Percentiles rank a stretch among this genome's conserved stretches.
Evolutionary conservation across 2,888 invertebrate genomes (phyloP).

Genomic region (Phaedon cochleariae): DNA sequence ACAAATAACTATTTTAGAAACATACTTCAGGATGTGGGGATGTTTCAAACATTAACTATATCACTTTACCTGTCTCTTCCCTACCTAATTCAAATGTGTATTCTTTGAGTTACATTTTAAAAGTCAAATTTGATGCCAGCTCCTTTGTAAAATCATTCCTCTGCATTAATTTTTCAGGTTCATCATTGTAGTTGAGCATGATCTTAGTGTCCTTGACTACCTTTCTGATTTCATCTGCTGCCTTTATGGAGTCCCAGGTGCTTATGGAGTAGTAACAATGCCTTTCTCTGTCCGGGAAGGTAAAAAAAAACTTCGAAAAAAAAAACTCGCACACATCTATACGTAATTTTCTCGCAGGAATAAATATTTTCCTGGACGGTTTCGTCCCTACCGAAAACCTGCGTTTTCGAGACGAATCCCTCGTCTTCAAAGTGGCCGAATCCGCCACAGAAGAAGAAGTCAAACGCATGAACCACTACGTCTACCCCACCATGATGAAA

Average conservation of each 20-base stretch:
- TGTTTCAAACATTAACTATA: no score
- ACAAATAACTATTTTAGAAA: no score
- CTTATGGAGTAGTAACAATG: slow-evolving; percentile 99
- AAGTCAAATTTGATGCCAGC: no score
- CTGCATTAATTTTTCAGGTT: slow-evolving; percentile 81
- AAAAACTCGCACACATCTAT: no score
- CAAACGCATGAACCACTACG: slow-evolving; percentile 95
- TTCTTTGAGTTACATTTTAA: no score
- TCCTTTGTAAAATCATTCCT: no score
- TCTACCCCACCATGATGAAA: slow-evolving; percentile 93
- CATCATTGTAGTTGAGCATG: slow-evolving; percentile 99
- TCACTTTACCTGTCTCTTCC: no score
- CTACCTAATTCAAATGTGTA: no score
- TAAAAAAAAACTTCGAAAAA: no score
- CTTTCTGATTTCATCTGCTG: slow-evolving; percentile 99
- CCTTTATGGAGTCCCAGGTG: slow-evolving; percentile 97
- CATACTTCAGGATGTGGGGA: no score
- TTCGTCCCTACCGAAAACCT: slow-evolving; percentile 99
- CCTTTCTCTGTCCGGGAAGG: slow-evolving; percentile 99
- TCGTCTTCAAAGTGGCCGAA: slow-evolving; percentile 98
- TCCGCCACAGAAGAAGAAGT: slow-evolving; percentile 97
- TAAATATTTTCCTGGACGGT: slow-evolving; percentile 99
- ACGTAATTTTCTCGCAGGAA: slow-evolving; percentile 68
- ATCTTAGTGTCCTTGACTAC: slow-evolving; percentile 98
- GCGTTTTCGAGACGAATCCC: slow-evolving; percentile 95